Conservation (phyloP, 2,888 invertebrate species). For the Hedychridium roseum region DNA sequence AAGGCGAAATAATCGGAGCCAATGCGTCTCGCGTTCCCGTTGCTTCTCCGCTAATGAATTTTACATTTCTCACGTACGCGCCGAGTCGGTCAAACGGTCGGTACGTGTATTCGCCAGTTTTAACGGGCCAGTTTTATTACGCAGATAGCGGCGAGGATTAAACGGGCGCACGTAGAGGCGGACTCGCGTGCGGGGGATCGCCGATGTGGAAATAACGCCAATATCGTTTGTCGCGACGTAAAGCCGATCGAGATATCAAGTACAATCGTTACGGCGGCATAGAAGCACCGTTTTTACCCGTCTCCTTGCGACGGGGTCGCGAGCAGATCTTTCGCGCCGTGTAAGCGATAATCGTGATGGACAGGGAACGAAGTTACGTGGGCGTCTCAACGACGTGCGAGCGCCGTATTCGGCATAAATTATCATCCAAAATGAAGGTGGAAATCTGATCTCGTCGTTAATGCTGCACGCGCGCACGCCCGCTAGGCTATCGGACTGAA, state of each 20-base stretch:
- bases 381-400: conserved; percentile 39
- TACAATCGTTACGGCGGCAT: conserved; percentile 17
- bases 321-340: conserved; percentile 21
- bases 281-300: background rate
- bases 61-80: conserved; percentile 21
- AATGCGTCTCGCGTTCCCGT: conserved; percentile 9
- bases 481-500: conserved; percentile 26
- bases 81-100: background rate
- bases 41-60: background rate
- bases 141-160: background rate
- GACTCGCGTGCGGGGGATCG: background rate
- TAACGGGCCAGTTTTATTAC: background rate
- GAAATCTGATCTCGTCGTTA: conserved; percentile 44
- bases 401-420: conserved; percentile 35
- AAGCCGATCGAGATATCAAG: conserved; percentile 14
- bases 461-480: conserved; percentile 24
- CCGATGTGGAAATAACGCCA: conserved; percentile 2
- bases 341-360: conserved; percentile 43
- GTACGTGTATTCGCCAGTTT: background rate
- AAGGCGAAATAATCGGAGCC: conserved; percentile 21
- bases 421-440: conserved; percentile 38
- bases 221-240: conserved; percentile 7
- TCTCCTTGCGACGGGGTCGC: background rate
- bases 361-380: conserved; percentile 38
- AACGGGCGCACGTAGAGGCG: background rate